Evolutionary conservation across 2,888 invertebrate species (phyloP).

Genomic region (Erynnis tages): DNA sequence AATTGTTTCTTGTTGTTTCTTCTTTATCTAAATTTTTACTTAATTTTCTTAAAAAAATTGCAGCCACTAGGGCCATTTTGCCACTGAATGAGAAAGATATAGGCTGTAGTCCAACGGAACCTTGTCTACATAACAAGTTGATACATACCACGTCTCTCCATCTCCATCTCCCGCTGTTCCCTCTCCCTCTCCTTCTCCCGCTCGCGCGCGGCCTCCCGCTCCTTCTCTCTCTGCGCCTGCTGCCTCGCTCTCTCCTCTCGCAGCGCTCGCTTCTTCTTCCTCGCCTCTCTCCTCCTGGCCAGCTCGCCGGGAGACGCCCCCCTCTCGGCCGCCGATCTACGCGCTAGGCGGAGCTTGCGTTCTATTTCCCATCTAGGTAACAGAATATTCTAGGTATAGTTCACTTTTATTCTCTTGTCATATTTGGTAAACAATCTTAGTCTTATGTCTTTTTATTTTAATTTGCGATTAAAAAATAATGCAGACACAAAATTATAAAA

Average conservation of each 20-base stretch:
- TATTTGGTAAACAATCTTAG: too few relatives aligned
- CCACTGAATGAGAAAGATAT: too few relatives aligned
- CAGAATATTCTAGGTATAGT: neutral
- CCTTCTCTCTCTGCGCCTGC: constrained; percentile 39
- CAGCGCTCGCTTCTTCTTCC: constrained; percentile 45
- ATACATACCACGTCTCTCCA: constrained; percentile 27
- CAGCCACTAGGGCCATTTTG: too few relatives aligned
- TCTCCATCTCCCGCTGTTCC: constrained; percentile 27
- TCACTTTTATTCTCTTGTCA: too few relatives aligned
- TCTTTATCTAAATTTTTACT: too few relatives aligned
- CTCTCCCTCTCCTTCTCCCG: constrained; percentile 27
- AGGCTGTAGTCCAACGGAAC: too few relatives aligned
- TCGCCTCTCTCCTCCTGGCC: constrained; percentile 52
- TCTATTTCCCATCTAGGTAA: constrained; percentile 92
- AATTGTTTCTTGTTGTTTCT: too few relatives aligned
- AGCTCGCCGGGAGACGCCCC: constrained; percentile 59
- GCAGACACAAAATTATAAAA: too few relatives aligned
- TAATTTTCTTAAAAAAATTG: too few relatives aligned
- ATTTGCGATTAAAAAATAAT: too few relatives aligned
- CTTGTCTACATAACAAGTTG: too few relatives aligned
- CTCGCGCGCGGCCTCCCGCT: constrained; percentile 26
- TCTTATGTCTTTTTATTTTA: too few relatives aligned
- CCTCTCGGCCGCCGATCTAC: constrained; percentile 66
- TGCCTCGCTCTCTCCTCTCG: constrained; percentile 40
- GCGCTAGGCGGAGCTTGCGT: constrained; percentile 91